phyloP scores from a whole-genome alignment of 2,888 invertebrate species.

The Caenorhabditis sp. region DNA sequence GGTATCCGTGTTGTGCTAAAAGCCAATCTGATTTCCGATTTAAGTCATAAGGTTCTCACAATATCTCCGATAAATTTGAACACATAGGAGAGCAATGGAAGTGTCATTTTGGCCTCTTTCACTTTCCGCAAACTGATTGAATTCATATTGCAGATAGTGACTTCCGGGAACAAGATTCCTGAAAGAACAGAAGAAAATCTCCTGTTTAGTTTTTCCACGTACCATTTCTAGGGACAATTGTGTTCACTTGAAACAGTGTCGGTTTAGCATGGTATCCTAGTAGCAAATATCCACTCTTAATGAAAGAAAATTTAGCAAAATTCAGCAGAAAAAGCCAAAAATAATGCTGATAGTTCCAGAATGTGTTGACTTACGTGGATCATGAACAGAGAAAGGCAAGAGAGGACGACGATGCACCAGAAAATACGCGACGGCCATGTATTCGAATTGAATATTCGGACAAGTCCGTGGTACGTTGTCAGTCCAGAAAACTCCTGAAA shows the following conservation, averaged over 20 bases:
- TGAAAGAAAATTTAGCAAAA: slow-evolving; percentile 4
- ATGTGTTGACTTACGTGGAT: slow-evolving; percentile 66
- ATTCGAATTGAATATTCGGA: slow-evolving; percentile 76
- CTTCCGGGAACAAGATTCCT: slow-evolving; percentile 72
- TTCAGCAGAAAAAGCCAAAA: neutral
- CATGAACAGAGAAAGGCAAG: slow-evolving; percentile 75
- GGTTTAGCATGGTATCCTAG: slow-evolving; percentile 76
- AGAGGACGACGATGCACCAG: slow-evolving; percentile 75
- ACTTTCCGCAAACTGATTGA: slow-evolving; percentile 26
- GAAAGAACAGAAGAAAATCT: neutral
- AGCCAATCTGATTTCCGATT: too few species aligned
- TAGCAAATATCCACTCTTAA: slow-evolving; percentile 74
- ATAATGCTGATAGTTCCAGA: too few species aligned
- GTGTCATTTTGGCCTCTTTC: slow-evolving; percentile 19
- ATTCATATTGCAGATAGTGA: slow-evolving; percentile 66
- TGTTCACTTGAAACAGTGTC: slow-evolving; percentile 74
- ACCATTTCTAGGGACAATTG: slow-evolving; percentile 68
- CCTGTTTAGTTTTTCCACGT: neutral
- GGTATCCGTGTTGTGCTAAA: too few species aligned
- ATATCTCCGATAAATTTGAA: slow-evolving; percentile 22
- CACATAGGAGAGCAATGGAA: slow-evolving; percentile 8
- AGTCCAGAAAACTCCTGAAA: slow-evolving; percentile 72
- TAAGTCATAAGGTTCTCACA: neutral
- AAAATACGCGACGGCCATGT: slow-evolving; percentile 77
- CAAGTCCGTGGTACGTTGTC: slow-evolving; percentile 77